Conservation (phyloP, 2,888 invertebrate species). For the Cephonodes hylas region DNA sequence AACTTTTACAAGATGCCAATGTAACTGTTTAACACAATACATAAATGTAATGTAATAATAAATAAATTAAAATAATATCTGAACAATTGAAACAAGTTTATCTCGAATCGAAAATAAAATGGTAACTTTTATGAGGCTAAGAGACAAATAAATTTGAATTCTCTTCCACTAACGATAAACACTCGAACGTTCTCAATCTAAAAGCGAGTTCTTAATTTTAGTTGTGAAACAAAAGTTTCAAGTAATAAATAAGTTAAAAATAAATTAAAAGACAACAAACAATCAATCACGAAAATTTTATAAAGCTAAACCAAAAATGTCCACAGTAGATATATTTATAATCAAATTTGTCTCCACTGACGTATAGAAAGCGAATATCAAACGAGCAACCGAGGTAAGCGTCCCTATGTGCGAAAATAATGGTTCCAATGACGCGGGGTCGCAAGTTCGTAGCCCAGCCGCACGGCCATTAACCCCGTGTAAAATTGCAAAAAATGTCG, state of each 20-base stretch:
- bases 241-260: not conserved
- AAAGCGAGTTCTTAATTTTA: not conserved
- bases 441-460: conserved; percentile 51
- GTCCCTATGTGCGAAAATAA: conserved; percentile 36
- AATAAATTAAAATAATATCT: not conserved
- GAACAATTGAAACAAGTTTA: not conserved
- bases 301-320: not conserved
- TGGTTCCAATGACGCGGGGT: conserved; percentile 46
- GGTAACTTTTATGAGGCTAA: not conserved
- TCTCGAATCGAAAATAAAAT: not conserved
- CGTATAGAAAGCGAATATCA: conserved; percentile 16
- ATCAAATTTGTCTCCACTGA: not conserved
- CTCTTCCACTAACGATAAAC: not conserved
- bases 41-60: not conserved
- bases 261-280: not conserved
- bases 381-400: conserved; percentile 24
- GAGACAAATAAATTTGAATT: not conserved
- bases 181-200: too few species aligned
- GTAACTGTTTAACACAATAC: too few species aligned
- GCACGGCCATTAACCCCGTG: conserved; percentile 45
- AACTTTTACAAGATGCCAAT: too few species aligned
- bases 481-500: conserved; percentile 32
- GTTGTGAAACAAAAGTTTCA: not conserved
- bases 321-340: not conserved
- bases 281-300: not conserved